phyloP scores from a whole-genome alignment of 1,140 invertebrate species.

The Drosophila bipectinata region DNA sequence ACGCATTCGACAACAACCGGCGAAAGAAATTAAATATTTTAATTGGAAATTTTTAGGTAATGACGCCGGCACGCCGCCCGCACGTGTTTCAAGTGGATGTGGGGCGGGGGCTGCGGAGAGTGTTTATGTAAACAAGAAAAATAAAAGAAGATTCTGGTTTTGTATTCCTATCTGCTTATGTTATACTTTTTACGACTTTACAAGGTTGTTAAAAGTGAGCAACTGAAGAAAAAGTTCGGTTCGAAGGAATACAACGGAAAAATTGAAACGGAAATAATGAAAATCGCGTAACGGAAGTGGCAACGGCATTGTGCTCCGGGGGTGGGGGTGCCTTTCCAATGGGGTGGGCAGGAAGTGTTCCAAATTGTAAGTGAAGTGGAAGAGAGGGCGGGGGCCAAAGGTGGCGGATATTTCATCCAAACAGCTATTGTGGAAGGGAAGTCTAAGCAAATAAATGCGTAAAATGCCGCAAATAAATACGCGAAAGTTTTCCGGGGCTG shows the following conservation, averaged over 20 bases:
- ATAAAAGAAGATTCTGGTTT: slow-evolving; percentile 39
- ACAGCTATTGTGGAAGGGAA: slow-evolving; percentile 19
- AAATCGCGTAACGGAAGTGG: slow-evolving; percentile 82
- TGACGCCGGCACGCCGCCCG: slow-evolving; percentile 40
- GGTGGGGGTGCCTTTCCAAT: not conserved
- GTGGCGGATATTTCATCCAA: slow-evolving; percentile 27
- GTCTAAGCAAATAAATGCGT: slow-evolving; percentile 82
- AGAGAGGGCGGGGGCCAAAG: slow-evolving; percentile 8
- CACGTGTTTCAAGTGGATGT: slow-evolving; percentile 31
- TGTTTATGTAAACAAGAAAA: slow-evolving; percentile 60
- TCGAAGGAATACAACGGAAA: slow-evolving; percentile 73
- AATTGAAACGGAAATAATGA: slow-evolving; percentile 83
- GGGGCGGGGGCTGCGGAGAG: not conserved
- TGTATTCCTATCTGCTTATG: slow-evolving; percentile 47
- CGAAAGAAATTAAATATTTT: slow-evolving; percentile 81
- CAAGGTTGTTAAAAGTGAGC: slow-evolving; percentile 77
- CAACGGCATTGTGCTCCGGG: slow-evolving; percentile 58
- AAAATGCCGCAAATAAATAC: slow-evolving; percentile 82
- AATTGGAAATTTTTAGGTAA: slow-evolving; percentile 77
- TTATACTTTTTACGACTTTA: slow-evolving; percentile 75
- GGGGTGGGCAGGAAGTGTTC: slow-evolving; percentile 27
- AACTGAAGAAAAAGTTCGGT: slow-evolving; percentile 38
- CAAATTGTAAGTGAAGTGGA: slow-evolving; percentile 54
- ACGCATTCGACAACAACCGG: slow-evolving; percentile 71
- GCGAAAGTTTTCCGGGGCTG: slow-evolving; percentile 43